These are phyloP conservation scores for Cabera pusaria DNA, from an alignment of 2,888 invertebrate species.

Conservation along the genomic window DNA sequence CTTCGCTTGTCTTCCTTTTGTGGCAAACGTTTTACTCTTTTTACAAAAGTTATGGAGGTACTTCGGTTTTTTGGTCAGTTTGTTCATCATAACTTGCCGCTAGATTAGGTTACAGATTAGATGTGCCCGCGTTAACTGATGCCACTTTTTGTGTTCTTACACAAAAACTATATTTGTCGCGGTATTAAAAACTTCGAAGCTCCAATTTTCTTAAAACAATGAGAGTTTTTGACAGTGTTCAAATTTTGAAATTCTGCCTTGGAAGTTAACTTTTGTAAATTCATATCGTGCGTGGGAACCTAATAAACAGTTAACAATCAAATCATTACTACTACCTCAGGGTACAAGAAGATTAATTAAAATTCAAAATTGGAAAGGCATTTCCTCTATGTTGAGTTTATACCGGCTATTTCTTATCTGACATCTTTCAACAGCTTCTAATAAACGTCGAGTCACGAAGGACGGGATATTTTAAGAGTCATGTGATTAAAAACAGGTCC, in stretches of 20 bases:
- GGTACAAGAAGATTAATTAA: constrained; percentile 18
- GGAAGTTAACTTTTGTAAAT: too few species aligned
- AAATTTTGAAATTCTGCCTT: constrained; percentile 6
- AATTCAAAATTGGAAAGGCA: constrained; percentile 25
- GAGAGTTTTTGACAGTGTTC: not conserved
- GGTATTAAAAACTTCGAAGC: constrained; percentile 6
- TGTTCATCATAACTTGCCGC: constrained; percentile 50
- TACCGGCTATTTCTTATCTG: constrained; percentile 27
- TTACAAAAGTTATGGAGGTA: constrained; percentile 35
- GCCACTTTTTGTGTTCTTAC: constrained; percentile 18
- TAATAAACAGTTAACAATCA: constrained; percentile 8
- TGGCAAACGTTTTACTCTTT: constrained; percentile 33
- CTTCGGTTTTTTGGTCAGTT: constrained; percentile 40
- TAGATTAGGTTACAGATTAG: constrained; percentile 49
- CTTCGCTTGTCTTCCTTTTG: constrained; percentile 46
- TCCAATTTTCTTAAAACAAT: constrained; percentile 13
- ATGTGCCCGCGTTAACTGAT: constrained; percentile 38
- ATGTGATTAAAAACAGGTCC: constrained; percentile 36
- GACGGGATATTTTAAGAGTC: constrained; percentile 34
- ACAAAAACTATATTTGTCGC: constrained; percentile 16
- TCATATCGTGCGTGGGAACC: constrained; percentile 14
- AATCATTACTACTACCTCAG: constrained; percentile 2
- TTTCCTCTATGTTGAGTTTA: constrained; percentile 23
- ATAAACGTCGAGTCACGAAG: constrained; percentile 32
- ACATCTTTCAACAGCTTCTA: constrained; percentile 22